A percentile compares a stretch with the other conserved stretches of the same genome.
These are phyloP conservation scores for Drosophila emarginata DNA, from an alignment of 2,888 invertebrate species.

Conservation along the genomic window DNA sequence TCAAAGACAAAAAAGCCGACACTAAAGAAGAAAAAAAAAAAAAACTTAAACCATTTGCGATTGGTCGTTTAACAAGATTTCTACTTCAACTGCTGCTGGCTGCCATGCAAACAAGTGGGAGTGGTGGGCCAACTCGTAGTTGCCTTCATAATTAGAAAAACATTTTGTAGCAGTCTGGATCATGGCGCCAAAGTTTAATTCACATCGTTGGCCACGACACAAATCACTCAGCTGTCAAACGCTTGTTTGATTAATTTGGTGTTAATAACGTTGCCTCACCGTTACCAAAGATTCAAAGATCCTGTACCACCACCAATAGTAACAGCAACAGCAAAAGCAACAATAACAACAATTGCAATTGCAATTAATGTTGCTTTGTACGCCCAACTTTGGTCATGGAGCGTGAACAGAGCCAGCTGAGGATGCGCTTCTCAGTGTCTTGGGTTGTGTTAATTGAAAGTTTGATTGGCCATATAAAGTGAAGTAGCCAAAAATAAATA, in stretches of 20 bases:
- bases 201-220: constrained; percentile 44
- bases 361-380: constrained; percentile 4
- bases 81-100: constrained; percentile 31
- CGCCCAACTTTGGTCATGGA: constrained; percentile 67
- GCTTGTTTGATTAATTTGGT: constrained; percentile 74
- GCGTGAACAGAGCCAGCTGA: constrained; percentile 72
- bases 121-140: constrained; percentile 37
- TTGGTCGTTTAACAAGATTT: constrained; percentile 46
- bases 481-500: constrained; percentile 53
- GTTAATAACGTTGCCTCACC: constrained; percentile 60
- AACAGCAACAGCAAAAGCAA: background rate
- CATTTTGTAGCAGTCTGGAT: constrained; percentile 39
- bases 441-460: constrained; percentile 71
- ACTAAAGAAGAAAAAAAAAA: background rate
- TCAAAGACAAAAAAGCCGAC: constrained; percentile 62
- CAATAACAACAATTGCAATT: constrained; percentile 1
- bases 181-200: constrained; percentile 61
- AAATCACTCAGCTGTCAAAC: constrained; percentile 76
- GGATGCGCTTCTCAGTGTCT: constrained; percentile 53
- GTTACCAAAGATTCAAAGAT: constrained; percentile 30
- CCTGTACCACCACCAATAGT: constrained; percentile 26
- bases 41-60: constrained; percentile 42
- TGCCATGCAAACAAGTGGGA: constrained; percentile 65
- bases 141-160: constrained; percentile 62
- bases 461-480: constrained; percentile 70